Conservation (phyloP, 2,797 vertebrate genomes). For the Dallia pectoralis region DNA sequence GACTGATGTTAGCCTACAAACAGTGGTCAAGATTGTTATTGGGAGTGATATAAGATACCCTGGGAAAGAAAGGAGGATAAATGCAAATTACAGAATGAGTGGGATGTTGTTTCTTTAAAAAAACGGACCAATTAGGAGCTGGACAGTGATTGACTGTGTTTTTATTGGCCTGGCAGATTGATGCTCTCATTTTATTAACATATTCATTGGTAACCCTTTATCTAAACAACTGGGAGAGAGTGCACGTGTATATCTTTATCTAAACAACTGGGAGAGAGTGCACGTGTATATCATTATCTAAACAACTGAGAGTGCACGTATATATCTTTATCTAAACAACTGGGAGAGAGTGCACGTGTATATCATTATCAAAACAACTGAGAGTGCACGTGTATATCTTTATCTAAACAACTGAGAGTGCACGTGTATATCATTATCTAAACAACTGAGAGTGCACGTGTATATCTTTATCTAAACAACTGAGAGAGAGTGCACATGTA, state of each 20-base stretch:
- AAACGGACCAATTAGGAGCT: conserved; percentile 50
- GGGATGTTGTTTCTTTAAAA: conserved; percentile 19
- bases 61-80: neutral
- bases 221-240: conserved; percentile 13
- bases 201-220: conserved; percentile 63
- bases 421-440: conserved; percentile 37
- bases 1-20: neutral
- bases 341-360: conserved; percentile 1
- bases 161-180: conserved; percentile 58
- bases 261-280: too few species aligned
- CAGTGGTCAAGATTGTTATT: neutral
- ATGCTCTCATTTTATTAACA: conserved; percentile 60
- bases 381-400: too few species aligned
- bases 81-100: neutral
- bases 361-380: conserved; percentile 44
- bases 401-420: too few species aligned
- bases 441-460: conserved; percentile 33
- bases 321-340: too few species aligned
- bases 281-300: conserved; percentile 50
- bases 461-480: too few species aligned
- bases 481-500: neutral
- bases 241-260: too few species aligned
- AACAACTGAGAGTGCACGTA: neutral
- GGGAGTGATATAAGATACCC: neutral
- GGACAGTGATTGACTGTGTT: conserved; percentile 44